These are phyloP conservation scores for Percopsis omiscomaycus DNA, from an alignment of 2,797 vertebrate species.

Conservation along the genomic window DNA sequence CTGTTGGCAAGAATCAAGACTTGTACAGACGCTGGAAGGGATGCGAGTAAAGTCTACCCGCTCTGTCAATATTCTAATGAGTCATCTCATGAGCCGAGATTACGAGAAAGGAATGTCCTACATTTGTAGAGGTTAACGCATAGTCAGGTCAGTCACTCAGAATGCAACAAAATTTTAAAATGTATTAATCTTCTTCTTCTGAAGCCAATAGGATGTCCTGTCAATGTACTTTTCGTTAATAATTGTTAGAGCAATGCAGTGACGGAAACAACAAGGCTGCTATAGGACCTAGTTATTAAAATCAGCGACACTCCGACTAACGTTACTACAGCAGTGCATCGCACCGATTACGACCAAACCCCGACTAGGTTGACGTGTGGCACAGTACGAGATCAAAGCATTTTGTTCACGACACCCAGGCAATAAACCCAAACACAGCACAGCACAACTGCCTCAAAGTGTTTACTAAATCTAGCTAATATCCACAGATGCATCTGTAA, in stretches of 20 bases:
- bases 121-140: no score
- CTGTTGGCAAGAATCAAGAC: no score
- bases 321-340: conserved; percentile 3
- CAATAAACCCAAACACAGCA: neutral
- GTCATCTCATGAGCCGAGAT: no score
- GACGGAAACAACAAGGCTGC: neutral
- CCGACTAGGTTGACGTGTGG: conserved; percentile 57
- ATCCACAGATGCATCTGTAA: neutral
- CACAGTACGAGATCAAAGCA: conserved; percentile 38
- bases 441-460: conserved; percentile 19
- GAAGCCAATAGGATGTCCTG: neutral
- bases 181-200: no score
- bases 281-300: neutral
- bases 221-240: neutral
- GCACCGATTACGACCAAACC: conserved; percentile 12
- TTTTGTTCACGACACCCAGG: conserved; percentile 42
- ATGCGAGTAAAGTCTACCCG: no score
- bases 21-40: no score
- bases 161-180: no score
- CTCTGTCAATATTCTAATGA: no score
- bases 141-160: no score
- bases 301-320: neutral
- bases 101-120: no score
- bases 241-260: neutral
- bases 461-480: neutral